A percentile compares a stretch with the other conserved stretches of the same genome.
phyloP scores from a whole-genome alignment of 2,113 vertebrate species.

The chimpanzee (Pan troglodytes) region NHGRI_mPanTro3-v2.1_pri NC_072409.2:69736001-69736500 shows the following conservation, averaged over 20 bases:
- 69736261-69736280: conserved; percentile 57
- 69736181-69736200: conserved; percentile 83
- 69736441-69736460: neutral
- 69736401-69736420: neutral
- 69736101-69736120: conserved; percentile 98
- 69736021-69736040: conserved; percentile 86
- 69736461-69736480: conserved; percentile 34
- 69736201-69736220: neutral
- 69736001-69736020: conserved; percentile 86
- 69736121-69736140: conserved; percentile 95
- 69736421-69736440: neutral
- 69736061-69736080: conserved; percentile 98
- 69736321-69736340: conserved; percentile 41
- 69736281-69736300: conserved; percentile 14
- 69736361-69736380: conserved; percentile 62
- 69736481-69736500: neutral
- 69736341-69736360: conserved; percentile 53
- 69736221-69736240: conserved; percentile 63
- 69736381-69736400: conserved; percentile 37
- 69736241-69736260: conserved; percentile 62
- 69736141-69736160: conserved; percentile 91
- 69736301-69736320: conserved; percentile 62
- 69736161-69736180: conserved; percentile 92
- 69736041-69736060: conserved; percentile 94
- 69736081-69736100: conserved; percentile 97